Percentiles rank a stretch among this genome's conserved stretches.
Conservation (phyloP, 2,888 invertebrate genomes). For the Tenthredo distinguenda region DNA sequence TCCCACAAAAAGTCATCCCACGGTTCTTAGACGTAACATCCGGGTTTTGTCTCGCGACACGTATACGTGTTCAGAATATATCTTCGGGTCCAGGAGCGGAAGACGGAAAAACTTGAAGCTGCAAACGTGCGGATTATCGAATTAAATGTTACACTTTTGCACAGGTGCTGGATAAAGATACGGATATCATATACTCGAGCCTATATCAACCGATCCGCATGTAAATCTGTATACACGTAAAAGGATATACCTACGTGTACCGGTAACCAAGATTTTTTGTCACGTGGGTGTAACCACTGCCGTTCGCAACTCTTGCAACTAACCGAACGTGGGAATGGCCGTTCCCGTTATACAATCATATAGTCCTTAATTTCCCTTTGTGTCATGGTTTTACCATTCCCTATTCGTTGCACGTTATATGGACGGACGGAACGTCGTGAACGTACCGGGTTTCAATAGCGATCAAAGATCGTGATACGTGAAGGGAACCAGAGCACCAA, state of each 20-base stretch:
- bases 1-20: slow-evolving; percentile 21
- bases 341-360: slow-evolving; percentile 40
- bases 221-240: not conserved
- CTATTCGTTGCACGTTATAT: not conserved
- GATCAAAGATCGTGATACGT: slow-evolving; percentile 45
- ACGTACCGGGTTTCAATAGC: slow-evolving; percentile 19
- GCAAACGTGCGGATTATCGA: not conserved
- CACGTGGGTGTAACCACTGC: slow-evolving; percentile 38
- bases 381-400: slow-evolving; percentile 13
- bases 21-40: not conserved
- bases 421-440: slow-evolving; percentile 16
- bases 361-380: slow-evolving; percentile 36
- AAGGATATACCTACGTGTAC: not conserved
- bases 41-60: not conserved
- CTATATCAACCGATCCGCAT: not conserved
- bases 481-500: slow-evolving; percentile 37
- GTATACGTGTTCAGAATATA: not conserved
- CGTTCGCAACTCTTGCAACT: not conserved
- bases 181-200: not conserved
- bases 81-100: not conserved
- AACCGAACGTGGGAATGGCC: slow-evolving; percentile 30
- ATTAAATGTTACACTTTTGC: not conserved
- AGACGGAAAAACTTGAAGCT: not conserved
- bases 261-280: not conserved
- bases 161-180: not conserved